phyloP scores from a whole-genome alignment of 2,797 vertebrate genomes.

The Amphiprion clarkii region DNA sequence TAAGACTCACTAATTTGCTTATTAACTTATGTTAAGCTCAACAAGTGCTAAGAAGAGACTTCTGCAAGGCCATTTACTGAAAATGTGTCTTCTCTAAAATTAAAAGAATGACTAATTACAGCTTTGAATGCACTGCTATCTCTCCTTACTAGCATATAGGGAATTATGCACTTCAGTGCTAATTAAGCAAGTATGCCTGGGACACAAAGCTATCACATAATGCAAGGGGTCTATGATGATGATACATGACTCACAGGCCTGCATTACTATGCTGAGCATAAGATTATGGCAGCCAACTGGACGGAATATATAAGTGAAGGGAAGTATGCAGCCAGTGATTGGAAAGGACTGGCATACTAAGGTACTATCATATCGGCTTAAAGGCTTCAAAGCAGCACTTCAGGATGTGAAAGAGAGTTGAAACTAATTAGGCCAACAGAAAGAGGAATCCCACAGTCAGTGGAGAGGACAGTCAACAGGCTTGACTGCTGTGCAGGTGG shows the following conservation, averaged over 20 bases:
- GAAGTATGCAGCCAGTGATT: constrained; percentile 29
- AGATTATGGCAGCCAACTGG: constrained; percentile 26
- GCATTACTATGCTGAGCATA: constrained; percentile 35
- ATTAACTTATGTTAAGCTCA: constrained; percentile 20
- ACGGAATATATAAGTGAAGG: constrained; percentile 32
- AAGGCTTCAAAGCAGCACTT: constrained; percentile 49
- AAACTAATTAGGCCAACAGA: constrained; percentile 50
- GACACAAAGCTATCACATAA: constrained; percentile 26
- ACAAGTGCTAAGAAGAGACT: neutral
- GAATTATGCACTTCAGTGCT: constrained; percentile 12
- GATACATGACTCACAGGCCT: constrained; percentile 29
- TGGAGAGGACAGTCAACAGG: constrained; percentile 18
- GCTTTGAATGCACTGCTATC: constrained; percentile 27
- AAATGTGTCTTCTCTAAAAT: constrained; percentile 19
- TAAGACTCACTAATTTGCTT: constrained; percentile 21
- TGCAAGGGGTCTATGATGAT: neutral
- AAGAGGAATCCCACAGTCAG: constrained; percentile 22
- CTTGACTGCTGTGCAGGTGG: constrained; percentile 29
- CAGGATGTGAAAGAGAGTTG: constrained; percentile 28
- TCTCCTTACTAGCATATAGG: neutral
- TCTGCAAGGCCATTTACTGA: constrained; percentile 19
- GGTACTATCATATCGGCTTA: constrained; percentile 41
- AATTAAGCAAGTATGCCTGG: constrained; percentile 27
- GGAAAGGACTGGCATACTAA: constrained; percentile 38
- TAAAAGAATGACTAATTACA: constrained; percentile 32